Evolutionary conservation across 2,797 vertebrate genomes (phyloP).

Genomic region (Phrynocephalus guinanensis): DNA sequence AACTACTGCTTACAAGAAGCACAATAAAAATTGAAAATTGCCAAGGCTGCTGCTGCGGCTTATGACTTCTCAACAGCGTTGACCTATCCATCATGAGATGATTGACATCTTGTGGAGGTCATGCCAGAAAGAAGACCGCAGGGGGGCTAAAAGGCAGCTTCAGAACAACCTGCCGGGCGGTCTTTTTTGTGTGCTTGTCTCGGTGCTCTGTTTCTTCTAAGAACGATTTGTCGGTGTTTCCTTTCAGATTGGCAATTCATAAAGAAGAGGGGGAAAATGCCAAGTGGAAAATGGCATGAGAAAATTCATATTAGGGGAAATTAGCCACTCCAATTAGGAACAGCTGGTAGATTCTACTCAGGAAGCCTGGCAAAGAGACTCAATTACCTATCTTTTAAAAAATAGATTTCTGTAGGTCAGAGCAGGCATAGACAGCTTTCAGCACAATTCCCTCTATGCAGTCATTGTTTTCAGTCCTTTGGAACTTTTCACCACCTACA

Average conservation of each 20-base stretch:
- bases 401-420: slow-evolving; percentile 24
- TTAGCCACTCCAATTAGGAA: slow-evolving; percentile 39
- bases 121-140: not conserved
- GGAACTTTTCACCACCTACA: not conserved
- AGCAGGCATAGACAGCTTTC: slow-evolving; percentile 27
- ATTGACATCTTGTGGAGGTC: not conserved
- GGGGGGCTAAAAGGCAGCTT: slow-evolving; percentile 12
- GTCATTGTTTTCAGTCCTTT: not conserved
- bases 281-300: slow-evolving; percentile 58
- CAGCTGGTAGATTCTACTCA: slow-evolving; percentile 39
- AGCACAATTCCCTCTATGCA: slow-evolving; percentile 5
- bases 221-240: slow-evolving; percentile 25
- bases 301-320: slow-evolving; percentile 31
- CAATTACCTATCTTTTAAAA: slow-evolving; percentile 11
- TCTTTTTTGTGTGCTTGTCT: slow-evolving; percentile 22
- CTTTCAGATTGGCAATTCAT: slow-evolving; percentile 51
- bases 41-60: not conserved
- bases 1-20: not conserved
- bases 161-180: slow-evolving; percentile 3
- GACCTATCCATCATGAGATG: not conserved
- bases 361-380: slow-evolving; percentile 23
- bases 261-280: slow-evolving; percentile 44
- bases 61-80: slow-evolving; percentile 4
- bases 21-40: not conserved
- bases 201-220: slow-evolving; percentile 25